Percentiles rank a stretch among this genome's conserved stretches.
Evolutionary conservation across 2,797 vertebrate genomes (phyloP).

Genomic region (Crenichthys baileyi): DNA sequence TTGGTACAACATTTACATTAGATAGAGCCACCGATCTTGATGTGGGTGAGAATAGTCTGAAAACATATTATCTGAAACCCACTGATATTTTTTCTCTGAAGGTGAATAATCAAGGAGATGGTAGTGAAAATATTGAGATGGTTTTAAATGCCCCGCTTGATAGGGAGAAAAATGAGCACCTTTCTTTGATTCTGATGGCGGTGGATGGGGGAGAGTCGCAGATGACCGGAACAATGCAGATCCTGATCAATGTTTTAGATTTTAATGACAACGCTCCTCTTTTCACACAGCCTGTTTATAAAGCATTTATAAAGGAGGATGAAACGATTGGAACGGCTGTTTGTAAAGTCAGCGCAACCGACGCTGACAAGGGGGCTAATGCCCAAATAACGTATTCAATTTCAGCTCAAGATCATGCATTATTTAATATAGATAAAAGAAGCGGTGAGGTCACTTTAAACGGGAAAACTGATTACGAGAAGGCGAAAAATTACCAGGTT

Average conservation of each 20-base stretch:
- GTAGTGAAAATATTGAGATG: slow-evolving; percentile 30
- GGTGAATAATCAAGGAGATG: neutral
- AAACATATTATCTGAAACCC: slow-evolving; percentile 14
- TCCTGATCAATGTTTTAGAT: slow-evolving; percentile 32
- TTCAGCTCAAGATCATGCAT: neutral
- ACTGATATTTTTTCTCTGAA: slow-evolving; percentile 18
- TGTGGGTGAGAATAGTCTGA: slow-evolving; percentile 24
- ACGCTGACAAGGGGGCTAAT: slow-evolving; percentile 33
- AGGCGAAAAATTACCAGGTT: neutral
- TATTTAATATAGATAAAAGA: slow-evolving; percentile 24
- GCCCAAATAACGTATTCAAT: slow-evolving; percentile 27
- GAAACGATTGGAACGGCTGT: neutral
- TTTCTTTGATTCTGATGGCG: slow-evolving; percentile 27
- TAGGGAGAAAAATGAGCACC: slow-evolving; percentile 16
- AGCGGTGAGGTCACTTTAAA: slow-evolving; percentile 1
- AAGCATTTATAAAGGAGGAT: slow-evolving; percentile 25
- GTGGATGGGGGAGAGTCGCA: slow-evolving; percentile 33
- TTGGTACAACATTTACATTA: slow-evolving; percentile 26
- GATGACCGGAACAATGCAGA: slow-evolving; percentile 43
- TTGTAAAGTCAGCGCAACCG: slow-evolving; percentile 23
- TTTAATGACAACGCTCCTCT: slow-evolving; percentile 33
- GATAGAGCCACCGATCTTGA: slow-evolving; percentile 34
- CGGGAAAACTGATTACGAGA: slow-evolving; percentile 27
- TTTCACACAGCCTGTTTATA: slow-evolving; percentile 16
- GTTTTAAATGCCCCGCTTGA: slow-evolving; percentile 3